Conservation (phyloP, 1,140 invertebrate species). For the Zelostemma sp. region DNA sequence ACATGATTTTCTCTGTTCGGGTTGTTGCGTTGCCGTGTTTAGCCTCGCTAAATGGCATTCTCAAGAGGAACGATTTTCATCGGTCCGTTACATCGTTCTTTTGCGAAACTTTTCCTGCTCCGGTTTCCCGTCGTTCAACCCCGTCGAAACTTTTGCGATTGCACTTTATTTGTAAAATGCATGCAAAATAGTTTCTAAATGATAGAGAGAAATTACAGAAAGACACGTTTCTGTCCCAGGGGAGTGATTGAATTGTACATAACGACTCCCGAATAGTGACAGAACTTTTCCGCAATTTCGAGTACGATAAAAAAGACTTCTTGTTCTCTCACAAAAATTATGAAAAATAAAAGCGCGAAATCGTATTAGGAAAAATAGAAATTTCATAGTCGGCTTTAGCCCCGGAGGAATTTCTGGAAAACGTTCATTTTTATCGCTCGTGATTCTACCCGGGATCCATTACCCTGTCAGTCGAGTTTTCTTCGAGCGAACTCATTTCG, state of each 20-base stretch:
- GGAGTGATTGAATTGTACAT: too few species aligned
- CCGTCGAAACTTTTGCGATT: constrained; percentile 17
- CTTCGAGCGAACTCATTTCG: background rate
- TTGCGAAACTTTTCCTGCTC: constrained; percentile 39
- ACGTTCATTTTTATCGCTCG: background rate
- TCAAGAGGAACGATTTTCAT: constrained; percentile 29
- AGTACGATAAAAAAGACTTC: background rate
- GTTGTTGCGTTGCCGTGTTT: constrained; percentile 36
- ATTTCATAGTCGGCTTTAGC: background rate
- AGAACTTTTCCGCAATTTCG: background rate
- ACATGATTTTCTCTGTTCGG: constrained; percentile 39
- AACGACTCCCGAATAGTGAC: too few species aligned
- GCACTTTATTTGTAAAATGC: constrained; percentile 28
- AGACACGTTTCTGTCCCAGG: too few species aligned
- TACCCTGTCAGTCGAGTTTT: constrained; percentile 1
- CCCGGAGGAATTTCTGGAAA: background rate
- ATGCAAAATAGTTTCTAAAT: constrained; percentile 33
- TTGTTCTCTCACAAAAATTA: too few species aligned
- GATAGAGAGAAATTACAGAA: background rate
- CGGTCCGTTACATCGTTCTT: constrained; percentile 34
- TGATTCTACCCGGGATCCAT: background rate
- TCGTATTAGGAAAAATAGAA: background rate
- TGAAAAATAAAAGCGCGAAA: too few species aligned
- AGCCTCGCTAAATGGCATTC: constrained; percentile 38
- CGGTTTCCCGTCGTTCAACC: constrained; percentile 4